Evolutionary conservation across 2,888 invertebrate species (phyloP).

Genomic region (Desoria tigrina): DNA sequence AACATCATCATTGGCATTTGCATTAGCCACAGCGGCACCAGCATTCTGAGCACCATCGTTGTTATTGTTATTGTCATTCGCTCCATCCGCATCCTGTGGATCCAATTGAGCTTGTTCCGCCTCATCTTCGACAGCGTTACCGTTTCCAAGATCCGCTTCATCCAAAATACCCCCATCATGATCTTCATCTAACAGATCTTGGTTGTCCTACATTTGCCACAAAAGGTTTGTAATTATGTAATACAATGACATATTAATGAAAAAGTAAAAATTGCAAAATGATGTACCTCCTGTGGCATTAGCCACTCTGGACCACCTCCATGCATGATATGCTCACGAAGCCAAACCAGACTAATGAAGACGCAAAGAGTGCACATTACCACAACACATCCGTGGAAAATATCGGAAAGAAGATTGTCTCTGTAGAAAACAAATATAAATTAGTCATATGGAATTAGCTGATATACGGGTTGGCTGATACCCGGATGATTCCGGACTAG

Average conservation of each 20-base stretch:
- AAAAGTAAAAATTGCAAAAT: no score
- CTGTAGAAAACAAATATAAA: slow-evolving; percentile 35
- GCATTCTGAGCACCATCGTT: slow-evolving; percentile 38
- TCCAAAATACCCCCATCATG: slow-evolving; percentile 47
- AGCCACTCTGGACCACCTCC: slow-evolving; percentile 98
- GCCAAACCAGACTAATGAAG: slow-evolving; percentile 96
- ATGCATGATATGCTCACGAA: slow-evolving; percentile 95
- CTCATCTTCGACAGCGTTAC: slow-evolving; percentile 35
- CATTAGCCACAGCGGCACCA: slow-evolving; percentile 16
- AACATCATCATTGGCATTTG: slow-evolving; percentile 65
- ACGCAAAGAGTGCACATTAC: slow-evolving; percentile 93
- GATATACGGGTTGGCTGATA: no score
- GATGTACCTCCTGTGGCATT: slow-evolving; percentile 56
- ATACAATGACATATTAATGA: no score
- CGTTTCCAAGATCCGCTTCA: slow-evolving; percentile 39
- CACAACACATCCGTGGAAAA: slow-evolving; percentile 94
- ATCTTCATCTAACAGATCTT: slow-evolving; percentile 41
- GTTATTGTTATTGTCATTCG: slow-evolving; percentile 40
- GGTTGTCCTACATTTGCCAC: slow-evolving; percentile 27
- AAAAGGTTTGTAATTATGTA: no score
- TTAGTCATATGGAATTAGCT: no score
- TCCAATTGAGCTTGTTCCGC: slow-evolving; percentile 37
- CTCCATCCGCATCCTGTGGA: slow-evolving; percentile 28
- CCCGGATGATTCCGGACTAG: no score
- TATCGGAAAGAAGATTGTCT: slow-evolving; percentile 88